Conservation (phyloP, 2,888 invertebrate species). For the Eurytoma adleriae region DNA sequence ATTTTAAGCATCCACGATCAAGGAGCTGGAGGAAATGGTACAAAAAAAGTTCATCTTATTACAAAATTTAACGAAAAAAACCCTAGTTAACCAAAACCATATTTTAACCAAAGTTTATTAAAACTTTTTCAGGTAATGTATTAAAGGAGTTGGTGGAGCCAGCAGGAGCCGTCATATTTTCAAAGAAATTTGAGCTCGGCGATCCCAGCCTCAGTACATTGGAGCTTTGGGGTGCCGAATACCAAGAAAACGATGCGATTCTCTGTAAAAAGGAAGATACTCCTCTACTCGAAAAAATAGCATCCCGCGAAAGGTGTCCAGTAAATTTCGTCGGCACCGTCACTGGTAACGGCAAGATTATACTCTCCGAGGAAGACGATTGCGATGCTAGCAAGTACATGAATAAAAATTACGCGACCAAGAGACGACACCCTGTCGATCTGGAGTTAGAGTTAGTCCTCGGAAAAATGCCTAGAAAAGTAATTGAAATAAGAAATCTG, state of each 20-base stretch:
- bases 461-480: slow-evolving; percentile 90
- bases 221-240: slow-evolving; percentile 99
- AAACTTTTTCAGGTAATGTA: slow-evolving; percentile 86
- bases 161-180: slow-evolving; percentile 93
- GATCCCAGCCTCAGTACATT: slow-evolving; percentile 95
- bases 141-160: slow-evolving; percentile 98
- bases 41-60: slow-evolving; percentile 14
- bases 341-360: slow-evolving; percentile 89
- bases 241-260: slow-evolving; percentile 96
- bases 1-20: slow-evolving; percentile 98
- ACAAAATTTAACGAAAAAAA: not conserved
- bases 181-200: slow-evolving; percentile 91
- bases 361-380: slow-evolving; percentile 80
- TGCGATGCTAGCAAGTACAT: slow-evolving; percentile 77
- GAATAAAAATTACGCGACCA: slow-evolving; percentile 71
- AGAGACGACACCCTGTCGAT: slow-evolving; percentile 86
- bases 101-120: not conserved
- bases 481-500: slow-evolving; percentile 62
- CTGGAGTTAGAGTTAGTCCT: slow-evolving; percentile 92
- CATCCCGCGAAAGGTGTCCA: slow-evolving; percentile 92
- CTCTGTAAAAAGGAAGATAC: slow-evolving; percentile 85
- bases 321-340: slow-evolving; percentile 95
- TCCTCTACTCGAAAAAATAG: slow-evolving; percentile 82
- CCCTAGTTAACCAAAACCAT: no score
- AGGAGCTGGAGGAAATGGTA: slow-evolving; percentile 97